phyloP scores from a whole-genome alignment of 2,888 invertebrate species.

The Automeris io region DNA sequence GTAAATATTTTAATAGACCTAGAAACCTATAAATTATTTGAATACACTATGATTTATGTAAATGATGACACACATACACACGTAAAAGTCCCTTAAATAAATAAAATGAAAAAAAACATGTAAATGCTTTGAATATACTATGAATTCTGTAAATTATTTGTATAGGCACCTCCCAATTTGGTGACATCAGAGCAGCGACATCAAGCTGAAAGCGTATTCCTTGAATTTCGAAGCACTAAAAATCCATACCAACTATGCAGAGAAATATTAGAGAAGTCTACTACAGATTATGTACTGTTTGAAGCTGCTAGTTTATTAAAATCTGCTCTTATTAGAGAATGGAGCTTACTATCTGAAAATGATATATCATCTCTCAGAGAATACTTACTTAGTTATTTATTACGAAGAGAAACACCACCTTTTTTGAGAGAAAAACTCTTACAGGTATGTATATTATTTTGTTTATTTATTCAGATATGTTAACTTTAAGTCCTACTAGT shows the following conservation, averaged over 20 bases:
- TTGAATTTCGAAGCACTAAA: constrained; percentile 88
- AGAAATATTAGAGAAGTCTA: constrained; percentile 84
- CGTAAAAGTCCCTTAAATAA: too few species aligned
- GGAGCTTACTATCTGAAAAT: constrained; percentile 82
- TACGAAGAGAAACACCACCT: constrained; percentile 81
- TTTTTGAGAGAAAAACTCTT: constrained; percentile 86
- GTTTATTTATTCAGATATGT: neutral
- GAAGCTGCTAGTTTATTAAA: constrained; percentile 91
- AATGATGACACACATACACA: too few species aligned
- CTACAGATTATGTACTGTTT: constrained; percentile 88
- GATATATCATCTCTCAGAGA: constrained; percentile 84
- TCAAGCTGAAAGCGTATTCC: constrained; percentile 87
- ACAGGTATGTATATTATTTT: constrained; percentile 62
- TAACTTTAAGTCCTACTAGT: too few species aligned
- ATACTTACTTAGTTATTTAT: constrained; percentile 87
- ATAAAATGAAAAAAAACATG: too few species aligned
- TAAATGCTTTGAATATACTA: too few species aligned
- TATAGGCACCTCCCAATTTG: constrained; percentile 86
- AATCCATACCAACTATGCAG: constrained; percentile 88
- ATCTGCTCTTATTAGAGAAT: constrained; percentile 89
- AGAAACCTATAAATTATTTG: too few species aligned
- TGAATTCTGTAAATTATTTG: too few species aligned
- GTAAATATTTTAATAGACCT: too few species aligned
- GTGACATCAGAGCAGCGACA: constrained; percentile 87
- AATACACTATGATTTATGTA: too few species aligned